Conservation (phyloP, 30 jellyfish, hydroid and myxozoan species). For the Hydractinia symbiolongicarpus region DNA sequence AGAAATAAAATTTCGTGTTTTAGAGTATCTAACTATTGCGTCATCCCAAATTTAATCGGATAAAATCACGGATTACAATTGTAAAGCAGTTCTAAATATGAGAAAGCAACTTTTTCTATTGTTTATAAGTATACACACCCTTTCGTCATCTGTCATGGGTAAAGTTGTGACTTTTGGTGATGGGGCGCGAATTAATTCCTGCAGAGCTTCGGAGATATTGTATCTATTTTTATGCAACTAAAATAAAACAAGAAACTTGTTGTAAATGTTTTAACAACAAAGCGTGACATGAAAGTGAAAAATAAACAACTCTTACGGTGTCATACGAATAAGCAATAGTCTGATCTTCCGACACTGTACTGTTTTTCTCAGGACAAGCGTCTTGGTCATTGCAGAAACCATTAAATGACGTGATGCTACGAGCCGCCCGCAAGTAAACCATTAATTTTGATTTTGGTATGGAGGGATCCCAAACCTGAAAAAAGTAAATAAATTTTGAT, state of each 20-base stretch:
- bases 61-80: neutral
- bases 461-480: conserved; percentile 79
- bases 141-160: conserved; percentile 90
- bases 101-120: neutral
- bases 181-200: conserved; percentile 60
- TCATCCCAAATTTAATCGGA: neutral
- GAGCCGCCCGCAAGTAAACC: conserved; percentile 90
- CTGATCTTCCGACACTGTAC: conserved; percentile 66
- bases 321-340: conserved; percentile 79
- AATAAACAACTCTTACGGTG: conserved; percentile 46
- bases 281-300: neutral
- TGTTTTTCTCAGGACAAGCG: conserved; percentile 66
- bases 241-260: neutral
- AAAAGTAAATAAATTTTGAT: neutral
- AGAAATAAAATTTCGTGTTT: neutral
- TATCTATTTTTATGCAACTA: conserved; percentile 79
- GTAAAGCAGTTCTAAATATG: neutral
- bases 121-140: conserved; percentile 41
- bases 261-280: neutral
- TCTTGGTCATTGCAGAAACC: conserved; percentile 72
- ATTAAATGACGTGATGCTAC: conserved; percentile 90
- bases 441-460: conserved; percentile 63
- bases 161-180: conserved; percentile 42
- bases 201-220: conserved; percentile 72
- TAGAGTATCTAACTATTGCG: neutral